phyloP scores from a whole-genome alignment of 2,113 vertebrate genomes.

The Bubo blakistoni region DNA sequence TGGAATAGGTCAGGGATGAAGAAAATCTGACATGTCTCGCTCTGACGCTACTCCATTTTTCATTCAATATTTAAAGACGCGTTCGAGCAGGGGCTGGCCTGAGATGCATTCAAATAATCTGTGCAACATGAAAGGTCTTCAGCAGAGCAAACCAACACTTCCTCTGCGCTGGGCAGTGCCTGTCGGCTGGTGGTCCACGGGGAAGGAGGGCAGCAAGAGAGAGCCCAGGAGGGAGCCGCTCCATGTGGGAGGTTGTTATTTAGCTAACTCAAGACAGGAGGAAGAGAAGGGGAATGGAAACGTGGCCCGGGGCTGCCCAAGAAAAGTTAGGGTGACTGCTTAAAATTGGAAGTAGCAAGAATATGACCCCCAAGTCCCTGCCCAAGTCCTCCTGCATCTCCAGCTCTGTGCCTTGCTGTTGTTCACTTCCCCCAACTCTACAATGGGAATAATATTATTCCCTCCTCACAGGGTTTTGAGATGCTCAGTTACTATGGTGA shows the following conservation, averaged over 20 bases:
- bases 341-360: neutral
- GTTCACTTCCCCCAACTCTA: conserved; percentile 9
- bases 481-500: conserved; percentile 68
- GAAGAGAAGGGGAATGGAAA: neutral
- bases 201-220: neutral
- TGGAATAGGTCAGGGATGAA: conserved; percentile 7
- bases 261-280: neutral
- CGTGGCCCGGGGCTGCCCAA: rapidly evolving
- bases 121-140: neutral
- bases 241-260: neutral
- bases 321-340: neutral
- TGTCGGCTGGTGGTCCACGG: rapidly evolving
- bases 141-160: neutral
- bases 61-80: neutral
- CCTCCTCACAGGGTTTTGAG: conserved; percentile 51
- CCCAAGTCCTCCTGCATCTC: neutral
- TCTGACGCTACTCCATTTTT: neutral
- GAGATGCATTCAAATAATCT: neutral
- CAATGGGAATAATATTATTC: conserved; percentile 53
- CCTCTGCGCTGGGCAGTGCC: neutral
- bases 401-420: neutral
- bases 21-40: neutral
- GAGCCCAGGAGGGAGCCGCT: neutral
- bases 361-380: neutral
- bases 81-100: neutral